Conservation (phyloP, 2,113 vertebrate species). For the Vulpes ferrilata region DNA sequence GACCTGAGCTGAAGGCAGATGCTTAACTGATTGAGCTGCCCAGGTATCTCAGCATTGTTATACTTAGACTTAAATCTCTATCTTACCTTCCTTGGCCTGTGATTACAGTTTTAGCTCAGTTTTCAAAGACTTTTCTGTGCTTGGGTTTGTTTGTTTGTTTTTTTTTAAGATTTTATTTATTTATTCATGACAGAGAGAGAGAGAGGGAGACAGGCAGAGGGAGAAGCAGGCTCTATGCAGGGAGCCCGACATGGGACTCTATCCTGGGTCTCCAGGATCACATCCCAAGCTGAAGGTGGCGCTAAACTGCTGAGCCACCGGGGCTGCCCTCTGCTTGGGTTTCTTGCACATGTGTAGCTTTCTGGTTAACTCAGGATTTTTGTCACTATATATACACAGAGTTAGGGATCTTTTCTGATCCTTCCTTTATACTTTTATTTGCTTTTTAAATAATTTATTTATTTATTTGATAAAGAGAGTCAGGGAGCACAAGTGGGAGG, state of each 20-base stretch:
- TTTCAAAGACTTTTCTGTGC: not conserved
- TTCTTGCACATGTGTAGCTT: not conserved
- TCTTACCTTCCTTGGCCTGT: not conserved
- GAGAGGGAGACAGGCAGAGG: too few relatives aligned
- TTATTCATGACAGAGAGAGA: too few relatives aligned
- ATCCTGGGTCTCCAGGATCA: too few relatives aligned
- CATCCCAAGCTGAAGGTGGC: too few relatives aligned
- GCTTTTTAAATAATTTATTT: too few relatives aligned
- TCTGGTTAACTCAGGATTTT: not conserved
- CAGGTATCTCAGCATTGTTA: not conserved
- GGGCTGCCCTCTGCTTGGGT: not conserved
- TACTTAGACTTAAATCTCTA: not conserved
- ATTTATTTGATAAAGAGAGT: too few relatives aligned
- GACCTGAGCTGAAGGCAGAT: not conserved
- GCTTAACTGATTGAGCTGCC: not conserved
- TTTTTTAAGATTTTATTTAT: too few relatives aligned
- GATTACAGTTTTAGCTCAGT: not conserved
- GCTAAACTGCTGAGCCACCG: too few relatives aligned
- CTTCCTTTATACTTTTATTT: not conserved
- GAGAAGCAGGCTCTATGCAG: too few relatives aligned
- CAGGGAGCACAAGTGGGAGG: too few relatives aligned
- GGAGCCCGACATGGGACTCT: too few relatives aligned
- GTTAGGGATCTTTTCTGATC: not conserved
- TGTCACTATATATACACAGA: not conserved
- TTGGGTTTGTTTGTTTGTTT: not conserved